phyloP scores from a whole-genome alignment of 2,113 vertebrate genomes.

The Lophochroa leadbeateri region DNA sequence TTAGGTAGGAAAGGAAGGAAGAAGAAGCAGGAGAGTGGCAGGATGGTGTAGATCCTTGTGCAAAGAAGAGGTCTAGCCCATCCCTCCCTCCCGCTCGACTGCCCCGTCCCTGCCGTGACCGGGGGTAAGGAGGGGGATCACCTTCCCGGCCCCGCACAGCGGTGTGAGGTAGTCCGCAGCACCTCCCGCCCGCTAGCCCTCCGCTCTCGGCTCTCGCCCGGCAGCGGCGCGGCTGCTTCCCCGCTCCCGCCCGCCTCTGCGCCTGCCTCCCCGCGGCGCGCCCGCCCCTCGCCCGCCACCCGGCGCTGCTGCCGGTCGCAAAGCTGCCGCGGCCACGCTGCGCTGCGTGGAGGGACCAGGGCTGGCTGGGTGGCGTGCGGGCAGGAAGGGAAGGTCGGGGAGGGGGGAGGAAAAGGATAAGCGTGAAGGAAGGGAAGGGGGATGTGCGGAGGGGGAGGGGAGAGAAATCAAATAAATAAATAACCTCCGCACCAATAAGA shows the following conservation, averaged over 20 bases:
- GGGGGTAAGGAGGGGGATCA: not conserved
- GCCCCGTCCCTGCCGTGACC: not conserved
- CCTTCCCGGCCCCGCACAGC: no score
- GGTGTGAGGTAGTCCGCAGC: not conserved
- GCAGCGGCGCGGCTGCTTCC: not conserved
- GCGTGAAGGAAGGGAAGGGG: constrained; percentile 1
- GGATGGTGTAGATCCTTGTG: no score
- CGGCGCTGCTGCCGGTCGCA: not conserved
- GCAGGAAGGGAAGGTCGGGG: not conserved
- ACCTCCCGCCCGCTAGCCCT: not conserved
- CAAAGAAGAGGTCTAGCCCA: no score
- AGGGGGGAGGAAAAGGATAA: not conserved
- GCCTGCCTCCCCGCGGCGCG: not conserved
- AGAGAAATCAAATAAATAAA: constrained; percentile 75
- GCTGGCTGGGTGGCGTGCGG: not conserved
- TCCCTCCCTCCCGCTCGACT: no score
- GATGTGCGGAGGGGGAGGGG: not conserved
- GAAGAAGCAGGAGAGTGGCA: no score
- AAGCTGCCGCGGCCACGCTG: not conserved
- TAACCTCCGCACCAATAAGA: constrained; percentile 76
- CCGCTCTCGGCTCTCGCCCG: not conserved
- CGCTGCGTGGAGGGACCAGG: not conserved
- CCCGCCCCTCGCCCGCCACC: not conserved
- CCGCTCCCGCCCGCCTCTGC: not conserved
- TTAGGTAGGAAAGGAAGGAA: no score